A percentile compares a stretch with the other conserved stretches of the same genome.
These are phyloP conservation scores for Phataginus tricuspis DNA, from an alignment of 2,797 vertebrate genomes.

Conservation along the genomic window DNA sequence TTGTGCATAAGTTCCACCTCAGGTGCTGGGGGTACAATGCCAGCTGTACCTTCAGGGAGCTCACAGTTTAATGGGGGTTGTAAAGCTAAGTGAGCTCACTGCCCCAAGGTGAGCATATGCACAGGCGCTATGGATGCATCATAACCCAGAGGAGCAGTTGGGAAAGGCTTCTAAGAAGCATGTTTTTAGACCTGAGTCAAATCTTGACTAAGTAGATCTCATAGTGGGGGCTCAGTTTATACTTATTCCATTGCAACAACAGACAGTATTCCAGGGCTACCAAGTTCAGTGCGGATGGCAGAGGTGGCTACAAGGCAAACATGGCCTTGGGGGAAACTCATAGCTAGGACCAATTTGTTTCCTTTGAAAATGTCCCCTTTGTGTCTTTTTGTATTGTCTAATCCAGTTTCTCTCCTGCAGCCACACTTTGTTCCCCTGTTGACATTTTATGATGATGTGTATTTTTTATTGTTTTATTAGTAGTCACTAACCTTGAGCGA, in stretches of 20 bases:
- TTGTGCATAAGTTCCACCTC: background rate
- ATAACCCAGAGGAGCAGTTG: background rate
- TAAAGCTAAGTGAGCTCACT: background rate
- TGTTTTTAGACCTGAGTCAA: background rate
- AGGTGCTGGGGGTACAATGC: background rate
- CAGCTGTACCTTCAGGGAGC: background rate
- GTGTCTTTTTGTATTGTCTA: background rate
- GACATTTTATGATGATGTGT: background rate
- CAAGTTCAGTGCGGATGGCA: background rate
- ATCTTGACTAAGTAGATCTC: background rate
- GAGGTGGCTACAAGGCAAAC: background rate
- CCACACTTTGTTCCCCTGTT: background rate
- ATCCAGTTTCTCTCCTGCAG: background rate
- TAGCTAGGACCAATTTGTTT: background rate
- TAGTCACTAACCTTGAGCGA: background rate
- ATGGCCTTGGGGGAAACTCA: background rate
- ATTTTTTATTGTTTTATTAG: background rate
- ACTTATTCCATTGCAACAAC: background rate
- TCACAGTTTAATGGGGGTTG: background rate
- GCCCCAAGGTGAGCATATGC: background rate
- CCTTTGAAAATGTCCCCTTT: background rate
- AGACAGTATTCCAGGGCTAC: background rate
- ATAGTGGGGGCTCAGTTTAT: background rate
- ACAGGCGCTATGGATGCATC: background rate
- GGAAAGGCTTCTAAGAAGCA: background rate